Base-by-base conservation (phyloP, 2,888 invertebrate genomes). In the Aspidiotus destructor region DNA sequence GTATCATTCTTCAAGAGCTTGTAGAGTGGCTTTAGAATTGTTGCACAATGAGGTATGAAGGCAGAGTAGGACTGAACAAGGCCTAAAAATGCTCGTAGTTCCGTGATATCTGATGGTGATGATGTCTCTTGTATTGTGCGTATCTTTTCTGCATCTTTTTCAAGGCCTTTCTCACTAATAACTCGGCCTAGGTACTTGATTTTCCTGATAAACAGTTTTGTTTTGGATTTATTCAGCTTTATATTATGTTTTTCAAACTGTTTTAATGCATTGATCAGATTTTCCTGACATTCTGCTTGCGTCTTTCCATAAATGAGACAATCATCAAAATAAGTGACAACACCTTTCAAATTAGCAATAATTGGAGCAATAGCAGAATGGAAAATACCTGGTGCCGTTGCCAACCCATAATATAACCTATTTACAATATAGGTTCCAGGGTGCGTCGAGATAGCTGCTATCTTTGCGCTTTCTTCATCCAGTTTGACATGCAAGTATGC, bases 401-500 rank as follows among this genome's bases (percentile, higher is more conserved):
- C 41, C 40, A 57, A 28, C 9, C 60, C 63, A 63, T 63, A 69
- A 10, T 28, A 57, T 15, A 69, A 11, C 11, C 62, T 41, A 7
- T 69, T 69, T 8, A 54, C 41, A n/a, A 40, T 2, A 44, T 57
- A 58, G 1, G 57, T 42, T 8, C 60, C 63, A 7, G 9, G 13
- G 10, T 69, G 69, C 11, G 69, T 62, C 8, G 52, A 52, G 3
- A 61, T n/a, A 8, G 69, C 62, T 52, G 17, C 28, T 8, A 58
- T 13, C 8, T 58, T 58, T 1, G 28, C 1, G 2, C 28, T 58
- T 40, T 58, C 58, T 60, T 7, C 41, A 54, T 48, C 42, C 41
- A 70, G 3, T 41, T 16, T 7, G 10, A 71, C 9, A 40, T 70
- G 71, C 5, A 69, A 15, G 53, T 69, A 71, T 9, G 71, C 71